phyloP scores from a whole-genome alignment of 2,888 invertebrate genomes.

The Eurois occulta region DNA sequence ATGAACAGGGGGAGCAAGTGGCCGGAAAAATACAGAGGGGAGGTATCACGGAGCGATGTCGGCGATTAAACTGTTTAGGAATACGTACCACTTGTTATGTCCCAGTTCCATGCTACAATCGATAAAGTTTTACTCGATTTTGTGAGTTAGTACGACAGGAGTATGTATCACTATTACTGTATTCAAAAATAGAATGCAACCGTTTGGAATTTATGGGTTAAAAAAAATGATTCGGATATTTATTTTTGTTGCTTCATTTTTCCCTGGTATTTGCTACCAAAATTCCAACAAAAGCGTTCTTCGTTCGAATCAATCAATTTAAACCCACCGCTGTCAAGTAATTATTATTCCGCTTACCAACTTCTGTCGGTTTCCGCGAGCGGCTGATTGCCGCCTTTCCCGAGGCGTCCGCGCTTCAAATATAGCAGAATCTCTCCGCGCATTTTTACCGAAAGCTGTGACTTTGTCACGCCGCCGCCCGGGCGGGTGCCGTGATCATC shows the following conservation, averaged over 20 bases:
- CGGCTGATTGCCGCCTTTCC: conserved; percentile 34
- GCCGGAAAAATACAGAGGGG: conserved; percentile 77
- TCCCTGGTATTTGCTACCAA: conserved; percentile 1
- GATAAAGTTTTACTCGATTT: conserved; percentile 58
- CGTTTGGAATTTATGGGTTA: not conserved
- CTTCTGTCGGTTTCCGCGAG: conserved; percentile 33
- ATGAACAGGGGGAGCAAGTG: conserved; percentile 74
- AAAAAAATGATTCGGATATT: not conserved
- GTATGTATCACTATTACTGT: conserved; percentile 33
- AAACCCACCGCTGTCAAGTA: conserved; percentile 57
- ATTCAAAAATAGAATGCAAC: not conserved
- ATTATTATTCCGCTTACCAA: conserved; percentile 64
- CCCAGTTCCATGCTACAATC: conserved; percentile 61
- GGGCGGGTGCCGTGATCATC: conserved; percentile 67
- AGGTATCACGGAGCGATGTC: conserved; percentile 69
- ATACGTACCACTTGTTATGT: conserved; percentile 66
- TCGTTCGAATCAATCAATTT: conserved; percentile 48
- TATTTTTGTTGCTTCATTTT: conserved; percentile 8
- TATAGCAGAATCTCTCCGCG: conserved; percentile 53
- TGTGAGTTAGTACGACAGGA: conserved; percentile 5
- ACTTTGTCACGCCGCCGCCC: conserved; percentile 61
- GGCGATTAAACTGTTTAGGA: conserved; percentile 71
- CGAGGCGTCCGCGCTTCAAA: conserved; percentile 48
- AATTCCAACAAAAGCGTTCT: conserved; percentile 32
- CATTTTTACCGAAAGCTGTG: conserved; percentile 63